Percentiles rank a stretch among this genome's conserved stretches.
These are phyloP conservation scores for Pterophyllum scalare DNA, from an alignment of 2,113 vertebrate species.

Conservation along the genomic window DNA sequence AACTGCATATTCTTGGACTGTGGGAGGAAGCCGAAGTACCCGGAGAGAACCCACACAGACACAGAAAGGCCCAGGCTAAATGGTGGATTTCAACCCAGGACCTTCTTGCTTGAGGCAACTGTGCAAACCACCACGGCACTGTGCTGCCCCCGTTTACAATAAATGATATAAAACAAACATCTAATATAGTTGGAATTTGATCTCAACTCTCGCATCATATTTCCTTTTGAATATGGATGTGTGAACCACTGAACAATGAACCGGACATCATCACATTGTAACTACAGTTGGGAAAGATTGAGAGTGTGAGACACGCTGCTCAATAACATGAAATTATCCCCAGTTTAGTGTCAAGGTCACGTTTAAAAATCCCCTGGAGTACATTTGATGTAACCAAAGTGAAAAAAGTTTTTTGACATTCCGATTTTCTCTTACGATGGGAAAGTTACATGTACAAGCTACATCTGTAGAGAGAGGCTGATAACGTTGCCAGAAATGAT, in stretches of 20 bases:
- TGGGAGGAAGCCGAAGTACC: no score
- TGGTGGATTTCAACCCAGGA: no score
- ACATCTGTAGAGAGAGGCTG: not conserved
- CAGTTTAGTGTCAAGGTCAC: not conserved
- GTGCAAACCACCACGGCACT: no score
- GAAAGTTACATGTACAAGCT: not conserved
- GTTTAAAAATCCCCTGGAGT: not conserved
- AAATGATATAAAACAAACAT: not conserved
- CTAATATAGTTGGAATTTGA: not conserved
- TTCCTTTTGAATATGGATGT: not conserved
- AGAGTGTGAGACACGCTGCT: not conserved
- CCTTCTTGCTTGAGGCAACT: no score
- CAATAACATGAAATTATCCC: not conserved
- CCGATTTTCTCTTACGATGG: not conserved
- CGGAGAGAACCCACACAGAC: no score
- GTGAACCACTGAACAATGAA: not conserved
- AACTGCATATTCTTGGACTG: no score
- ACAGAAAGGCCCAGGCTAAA: no score
- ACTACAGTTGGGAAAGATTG: not conserved
- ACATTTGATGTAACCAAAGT: slow-evolving; percentile 14
- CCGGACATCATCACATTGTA: not conserved
- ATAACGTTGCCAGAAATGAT: slow-evolving; percentile 3
- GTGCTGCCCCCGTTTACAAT: not conserved
- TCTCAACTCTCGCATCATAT: not conserved
- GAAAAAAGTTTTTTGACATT: not conserved